Percentiles rank a stretch among this genome's conserved stretches.
phyloP scores from a whole-genome alignment of 2,797 vertebrate species.

The Falco berigora region DNA sequence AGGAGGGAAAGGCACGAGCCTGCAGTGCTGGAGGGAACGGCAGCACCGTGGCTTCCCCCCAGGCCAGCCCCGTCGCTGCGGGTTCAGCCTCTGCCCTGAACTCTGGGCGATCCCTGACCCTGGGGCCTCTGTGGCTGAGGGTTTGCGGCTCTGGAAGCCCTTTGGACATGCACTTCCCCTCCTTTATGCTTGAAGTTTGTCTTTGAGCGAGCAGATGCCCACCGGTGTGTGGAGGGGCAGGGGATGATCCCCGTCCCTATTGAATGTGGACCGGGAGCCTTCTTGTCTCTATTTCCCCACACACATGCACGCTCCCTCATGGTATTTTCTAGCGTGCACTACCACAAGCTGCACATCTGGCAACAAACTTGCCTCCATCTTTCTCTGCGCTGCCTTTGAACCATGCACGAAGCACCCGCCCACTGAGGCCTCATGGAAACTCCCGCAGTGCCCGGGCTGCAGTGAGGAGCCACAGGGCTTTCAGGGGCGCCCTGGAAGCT shows the following conservation, averaged over 20 bases:
- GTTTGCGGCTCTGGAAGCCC: background rate
- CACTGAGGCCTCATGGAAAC: background rate
- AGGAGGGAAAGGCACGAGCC: background rate
- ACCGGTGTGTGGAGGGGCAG: background rate
- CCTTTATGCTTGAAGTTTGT: background rate
- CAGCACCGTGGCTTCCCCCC: background rate
- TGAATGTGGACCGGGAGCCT: background rate
- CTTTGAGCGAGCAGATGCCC: rapidly evolving
- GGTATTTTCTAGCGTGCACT: rapidly evolving
- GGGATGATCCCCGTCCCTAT: background rate
- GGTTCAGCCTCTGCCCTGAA: background rate
- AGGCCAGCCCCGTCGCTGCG: background rate
- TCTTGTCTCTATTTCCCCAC: background rate
- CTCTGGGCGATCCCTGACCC: background rate
- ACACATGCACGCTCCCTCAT: rapidly evolving
- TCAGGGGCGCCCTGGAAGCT: background rate
- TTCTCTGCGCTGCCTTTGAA: background rate
- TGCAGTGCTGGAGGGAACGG: rapidly evolving
- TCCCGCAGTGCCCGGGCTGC: background rate
- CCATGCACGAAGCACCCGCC: rapidly evolving
- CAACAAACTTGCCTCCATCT: background rate
- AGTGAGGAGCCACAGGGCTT: background rate
- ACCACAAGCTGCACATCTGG: background rate
- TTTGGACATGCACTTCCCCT: background rate
- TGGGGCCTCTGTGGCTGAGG: background rate